Evolutionary conservation across 2,113 vertebrate genomes (phyloP), one percentile per base, ranked within the genome.

Genomic region (Chrysochloris asiatica): DNA sequence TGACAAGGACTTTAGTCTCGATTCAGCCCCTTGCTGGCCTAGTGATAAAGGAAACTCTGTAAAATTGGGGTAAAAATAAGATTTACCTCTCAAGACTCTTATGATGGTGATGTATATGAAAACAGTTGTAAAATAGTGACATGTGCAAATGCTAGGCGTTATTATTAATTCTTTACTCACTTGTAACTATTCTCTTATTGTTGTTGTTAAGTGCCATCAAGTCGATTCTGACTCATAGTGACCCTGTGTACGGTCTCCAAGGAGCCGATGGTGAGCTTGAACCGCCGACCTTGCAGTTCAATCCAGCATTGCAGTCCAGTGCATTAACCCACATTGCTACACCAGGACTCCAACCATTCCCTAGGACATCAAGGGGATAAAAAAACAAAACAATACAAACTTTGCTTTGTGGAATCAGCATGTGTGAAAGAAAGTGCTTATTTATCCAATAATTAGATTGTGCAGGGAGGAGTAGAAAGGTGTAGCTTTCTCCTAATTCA

Each of bases 391-490:
- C n/a, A n/a, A n/a, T n/a, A 61, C 19, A 52, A 83, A 17, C 56
- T 56, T 56, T 93, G 65, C 28, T 82, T 83, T 87, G 78, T 80
- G 52, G 45, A 85, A 47, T 91, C 75, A 87, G 67, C 17, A 77
- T 26, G 21, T 12, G 52, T 56, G 65, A 83, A 90, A 38, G 33
- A 79, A 87, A 80, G 14, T 43, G 19, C 28, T 26, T 67, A 28
- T 94, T 84, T 94, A 89, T 7, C 36, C 61, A 38, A 13, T 59
- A 77, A 52, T 87, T 71, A 54, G 22, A 10, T 30, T 83, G 8
- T 81, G 4, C 30, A 38, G 12, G 72, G 13, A 80, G 61, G 54
- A 71, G 69, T 14, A 91, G 41, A 38, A 24, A 1, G 26, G 26
- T 26, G 65, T 36, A 24, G 26, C 54, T 89, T 91, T 81, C 50